phyloP scores from a whole-genome alignment of 2,797 vertebrate species.

The Erethizon dorsatum region DNA sequence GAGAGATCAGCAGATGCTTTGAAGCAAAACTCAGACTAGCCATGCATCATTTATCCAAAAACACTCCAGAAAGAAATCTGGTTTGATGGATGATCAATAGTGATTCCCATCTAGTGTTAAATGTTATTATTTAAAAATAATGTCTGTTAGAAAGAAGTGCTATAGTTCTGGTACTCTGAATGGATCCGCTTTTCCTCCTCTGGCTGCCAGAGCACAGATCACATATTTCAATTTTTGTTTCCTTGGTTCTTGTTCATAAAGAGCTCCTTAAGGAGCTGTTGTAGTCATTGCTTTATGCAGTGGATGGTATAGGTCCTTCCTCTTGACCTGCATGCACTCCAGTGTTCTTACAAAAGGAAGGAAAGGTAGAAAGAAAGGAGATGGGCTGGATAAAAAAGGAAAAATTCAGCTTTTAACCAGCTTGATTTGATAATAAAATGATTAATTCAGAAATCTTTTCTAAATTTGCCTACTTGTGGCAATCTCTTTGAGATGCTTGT shows the following conservation, averaged over 20 bases:
- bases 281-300: neutral
- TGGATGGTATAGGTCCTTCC: neutral
- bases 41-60: constrained; percentile 63
- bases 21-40: constrained; percentile 63
- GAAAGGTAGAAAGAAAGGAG: neutral
- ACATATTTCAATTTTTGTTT: constrained; percentile 25
- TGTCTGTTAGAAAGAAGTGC: constrained; percentile 16
- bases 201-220: neutral
- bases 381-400: neutral
- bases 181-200: neutral
- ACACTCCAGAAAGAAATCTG: constrained; percentile 57
- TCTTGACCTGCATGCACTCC: too few species aligned
- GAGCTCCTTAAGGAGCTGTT: neutral
- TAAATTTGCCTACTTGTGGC: neutral
- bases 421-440: neutral
- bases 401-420: neutral
- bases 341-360: neutral
- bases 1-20: constrained; percentile 49
- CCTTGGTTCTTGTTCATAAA: constrained; percentile 15
- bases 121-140: constrained; percentile 67
- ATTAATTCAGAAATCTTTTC: neutral
- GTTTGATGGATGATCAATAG: constrained; percentile 68
- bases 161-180: constrained; percentile 28
- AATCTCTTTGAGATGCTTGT: neutral
- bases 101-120: constrained; percentile 24